Percentiles rank a stretch among this genome's conserved stretches.
These are phyloP conservation scores for Drosophila pandora DNA, from an alignment of 1,140 invertebrate species.

Conservation along the genomic window DNA sequence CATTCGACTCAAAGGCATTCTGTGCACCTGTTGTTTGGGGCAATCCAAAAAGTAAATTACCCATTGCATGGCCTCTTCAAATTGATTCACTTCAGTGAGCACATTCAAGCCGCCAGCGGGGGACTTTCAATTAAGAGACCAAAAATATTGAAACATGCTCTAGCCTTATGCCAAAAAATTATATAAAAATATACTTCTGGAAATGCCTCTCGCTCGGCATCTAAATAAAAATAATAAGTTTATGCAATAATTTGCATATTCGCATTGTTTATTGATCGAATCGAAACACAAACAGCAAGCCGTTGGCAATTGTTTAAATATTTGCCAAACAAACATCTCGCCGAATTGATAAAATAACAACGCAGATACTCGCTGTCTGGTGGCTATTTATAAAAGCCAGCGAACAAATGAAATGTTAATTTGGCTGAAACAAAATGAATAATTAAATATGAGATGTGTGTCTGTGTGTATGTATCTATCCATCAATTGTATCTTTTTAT, in stretches of 20 bases:
- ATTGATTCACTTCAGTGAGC: not conserved
- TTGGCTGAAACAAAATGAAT: constrained; percentile 43
- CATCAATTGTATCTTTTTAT: constrained; percentile 12
- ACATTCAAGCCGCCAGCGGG: too few relatives aligned
- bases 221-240: constrained; percentile 23
- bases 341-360: constrained; percentile 56
- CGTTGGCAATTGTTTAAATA: constrained; percentile 51
- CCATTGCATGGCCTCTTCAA: not conserved
- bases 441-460: constrained; percentile 33
- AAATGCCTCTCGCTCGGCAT: not conserved
- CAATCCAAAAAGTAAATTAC: constrained; percentile 1
- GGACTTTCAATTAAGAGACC: too few relatives aligned
- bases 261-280: constrained; percentile 52
- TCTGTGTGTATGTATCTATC: constrained; percentile 2
- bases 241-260: constrained; percentile 51
- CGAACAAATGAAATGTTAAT: constrained; percentile 21
- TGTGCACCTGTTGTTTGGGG: not conserved
- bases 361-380: constrained; percentile 7
- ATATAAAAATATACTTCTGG: not conserved
- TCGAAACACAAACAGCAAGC: constrained; percentile 39
- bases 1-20: not conserved
- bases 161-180: not conserved
- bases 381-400: constrained; percentile 29
- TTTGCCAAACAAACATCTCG: constrained; percentile 45
- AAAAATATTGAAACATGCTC: not conserved